Percentiles rank a stretch among this genome's conserved stretches.
Conservation (phyloP, 2,113 vertebrate species). For the Platichthys stellatus region DNA sequence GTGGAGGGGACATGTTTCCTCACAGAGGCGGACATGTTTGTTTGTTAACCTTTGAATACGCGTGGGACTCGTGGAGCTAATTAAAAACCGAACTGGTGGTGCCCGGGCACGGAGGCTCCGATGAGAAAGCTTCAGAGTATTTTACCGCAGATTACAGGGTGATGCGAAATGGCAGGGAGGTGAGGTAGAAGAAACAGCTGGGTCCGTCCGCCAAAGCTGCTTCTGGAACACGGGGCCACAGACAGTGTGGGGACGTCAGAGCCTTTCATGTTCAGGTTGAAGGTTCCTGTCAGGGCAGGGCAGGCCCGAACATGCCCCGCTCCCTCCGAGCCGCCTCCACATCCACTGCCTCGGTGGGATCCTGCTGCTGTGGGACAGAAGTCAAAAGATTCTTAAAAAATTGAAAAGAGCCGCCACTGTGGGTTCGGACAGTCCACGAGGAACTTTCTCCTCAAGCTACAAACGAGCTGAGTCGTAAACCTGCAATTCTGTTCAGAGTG, state of each 20-base stretch:
- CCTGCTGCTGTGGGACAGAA: conserved; percentile 41
- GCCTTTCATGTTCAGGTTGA: conserved; percentile 80
- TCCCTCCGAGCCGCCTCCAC: conserved; percentile 34
- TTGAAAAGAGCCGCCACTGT: conserved; percentile 9
- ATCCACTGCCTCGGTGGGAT: conserved; percentile 43
- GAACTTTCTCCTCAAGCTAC: conserved; percentile 33
- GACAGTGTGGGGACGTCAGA: conserved; percentile 75
- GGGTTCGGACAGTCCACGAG: conserved; percentile 9
- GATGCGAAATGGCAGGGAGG: conserved; percentile 64
- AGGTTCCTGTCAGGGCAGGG: conserved; percentile 73
- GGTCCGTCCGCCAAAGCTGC: conserved; percentile 46
- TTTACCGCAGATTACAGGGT: conserved; percentile 78
- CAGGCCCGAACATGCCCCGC: conserved; percentile 69
- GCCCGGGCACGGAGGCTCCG: conserved; percentile 35
- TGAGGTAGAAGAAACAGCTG: conserved; percentile 79
- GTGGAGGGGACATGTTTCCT: conserved; percentile 16
- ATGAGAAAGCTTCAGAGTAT: conserved; percentile 67
- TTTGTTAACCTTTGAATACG: conserved; percentile 46
- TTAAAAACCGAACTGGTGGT: conserved; percentile 54
- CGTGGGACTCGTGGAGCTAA: conserved; percentile 37
- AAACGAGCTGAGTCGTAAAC: neutral
- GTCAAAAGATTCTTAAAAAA: conserved; percentile 38
- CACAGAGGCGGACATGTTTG: conserved; percentile 14
- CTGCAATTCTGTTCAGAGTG: conserved; percentile 21
- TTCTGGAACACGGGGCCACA: conserved; percentile 59